A percentile compares a stretch with the other conserved stretches of the same genome.
Conservation (phyloP, 2,113 vertebrate genomes). For the Caracal caracal region DNA sequence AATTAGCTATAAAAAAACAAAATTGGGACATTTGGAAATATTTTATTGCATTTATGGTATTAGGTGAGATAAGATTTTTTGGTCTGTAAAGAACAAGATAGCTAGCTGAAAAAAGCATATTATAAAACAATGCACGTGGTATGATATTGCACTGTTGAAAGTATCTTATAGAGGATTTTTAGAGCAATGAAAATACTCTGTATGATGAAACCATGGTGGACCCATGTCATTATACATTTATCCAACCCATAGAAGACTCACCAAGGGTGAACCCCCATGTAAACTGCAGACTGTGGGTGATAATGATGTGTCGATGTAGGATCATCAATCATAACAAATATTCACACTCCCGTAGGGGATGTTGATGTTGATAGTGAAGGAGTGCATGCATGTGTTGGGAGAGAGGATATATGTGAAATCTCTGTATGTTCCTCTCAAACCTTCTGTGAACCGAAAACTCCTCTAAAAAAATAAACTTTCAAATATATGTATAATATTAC, state of each 20-base stretch:
- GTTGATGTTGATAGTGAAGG: too few relatives aligned
- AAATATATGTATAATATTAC: background rate
- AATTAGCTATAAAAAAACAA: background rate
- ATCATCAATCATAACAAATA: background rate
- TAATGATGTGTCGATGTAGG: background rate
- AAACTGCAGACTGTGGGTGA: background rate
- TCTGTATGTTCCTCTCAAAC: background rate
- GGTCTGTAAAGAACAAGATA: slow-evolving; percentile 1
- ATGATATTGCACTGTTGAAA: background rate
- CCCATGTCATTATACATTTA: background rate
- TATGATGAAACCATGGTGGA: background rate
- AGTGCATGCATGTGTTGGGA: background rate
- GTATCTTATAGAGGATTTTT: background rate
- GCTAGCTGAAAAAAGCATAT: background rate
- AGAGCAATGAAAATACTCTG: background rate
- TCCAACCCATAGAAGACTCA: background rate
- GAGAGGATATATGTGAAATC: background rate
- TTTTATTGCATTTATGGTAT: background rate
- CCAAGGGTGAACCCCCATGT: background rate
- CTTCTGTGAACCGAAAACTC: background rate
- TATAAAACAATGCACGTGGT: background rate
- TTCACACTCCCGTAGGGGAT: background rate
- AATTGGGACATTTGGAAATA: slow-evolving; percentile 44
- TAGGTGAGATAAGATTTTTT: background rate
- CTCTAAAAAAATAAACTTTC: background rate